These are phyloP conservation scores for Notolepis coatsorum DNA, from an alignment of 2,797 vertebrate genomes.

Conservation along the genomic window DNA sequence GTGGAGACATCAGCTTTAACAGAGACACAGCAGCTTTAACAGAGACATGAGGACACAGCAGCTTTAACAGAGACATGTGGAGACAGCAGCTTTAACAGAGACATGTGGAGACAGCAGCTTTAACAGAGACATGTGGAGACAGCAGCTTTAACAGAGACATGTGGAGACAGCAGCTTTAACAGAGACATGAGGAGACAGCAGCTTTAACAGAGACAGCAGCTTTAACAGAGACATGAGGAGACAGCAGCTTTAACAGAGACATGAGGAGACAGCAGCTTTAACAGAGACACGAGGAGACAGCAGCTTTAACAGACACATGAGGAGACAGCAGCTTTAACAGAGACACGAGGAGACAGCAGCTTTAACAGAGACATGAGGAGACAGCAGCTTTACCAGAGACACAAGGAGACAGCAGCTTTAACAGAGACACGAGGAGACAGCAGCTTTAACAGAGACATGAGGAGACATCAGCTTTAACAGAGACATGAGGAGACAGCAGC, in stretches of 20 bases:
- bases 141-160: conserved; percentile 8
- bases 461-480: conserved; percentile 29
- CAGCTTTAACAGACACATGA: no score
- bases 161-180: conserved; percentile 33
- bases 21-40: not conserved
- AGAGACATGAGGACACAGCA: conserved; percentile 35
- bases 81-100: not conserved
- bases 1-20: conserved; percentile 33
- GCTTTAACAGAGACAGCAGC: no score
- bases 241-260: no score
- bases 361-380: no score
- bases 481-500: no score
- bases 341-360: conserved; percentile 36
- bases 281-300: conserved; percentile 33
- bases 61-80: no score
- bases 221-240: conserved; percentile 31
- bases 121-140: no score
- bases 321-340: not conserved
- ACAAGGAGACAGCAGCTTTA: conserved; percentile 35
- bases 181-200: no score
- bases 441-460: conserved; percentile 18
- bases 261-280: not conserved
- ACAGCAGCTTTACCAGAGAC: not conserved
- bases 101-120: conserved; percentile 37
- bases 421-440: no score